phyloP scores from a whole-genome alignment of 2,113 vertebrate genomes.

The Anhinga anhinga region DNA sequence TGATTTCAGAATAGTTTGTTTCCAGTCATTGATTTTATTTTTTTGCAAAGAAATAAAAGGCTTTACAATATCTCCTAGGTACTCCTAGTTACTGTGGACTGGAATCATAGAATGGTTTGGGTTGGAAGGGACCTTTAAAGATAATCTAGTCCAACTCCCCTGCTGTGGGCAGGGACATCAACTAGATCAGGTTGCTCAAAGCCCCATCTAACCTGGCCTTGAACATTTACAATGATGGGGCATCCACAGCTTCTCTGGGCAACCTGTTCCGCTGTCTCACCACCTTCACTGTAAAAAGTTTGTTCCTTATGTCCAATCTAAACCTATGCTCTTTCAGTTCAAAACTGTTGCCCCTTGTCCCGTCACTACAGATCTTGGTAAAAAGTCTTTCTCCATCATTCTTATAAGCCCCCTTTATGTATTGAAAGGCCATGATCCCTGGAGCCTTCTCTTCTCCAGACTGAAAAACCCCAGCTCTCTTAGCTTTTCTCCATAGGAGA shows the following conservation, averaged over 20 bases:
- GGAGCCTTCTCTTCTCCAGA: neutral
- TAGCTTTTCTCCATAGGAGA: neutral
- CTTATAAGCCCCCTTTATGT: neutral
- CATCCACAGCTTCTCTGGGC: neutral
- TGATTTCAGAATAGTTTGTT: neutral
- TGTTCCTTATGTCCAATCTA: neutral
- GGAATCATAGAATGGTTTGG: neutral
- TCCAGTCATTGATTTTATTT: neutral
- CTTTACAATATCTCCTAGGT: neutral
- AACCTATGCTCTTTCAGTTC: neutral
- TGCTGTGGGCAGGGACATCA: neutral
- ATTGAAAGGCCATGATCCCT: accelerated
- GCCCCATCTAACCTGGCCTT: neutral
- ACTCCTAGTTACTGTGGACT: neutral
- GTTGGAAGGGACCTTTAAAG: neutral
- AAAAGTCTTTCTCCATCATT: neutral
- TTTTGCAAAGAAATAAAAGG: neutral
- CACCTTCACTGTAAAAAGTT: neutral
- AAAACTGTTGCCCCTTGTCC: neutral
- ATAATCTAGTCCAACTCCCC: neutral
- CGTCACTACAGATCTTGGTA: neutral
- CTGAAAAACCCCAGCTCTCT: neutral
- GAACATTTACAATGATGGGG: neutral
- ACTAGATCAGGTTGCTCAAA: neutral
- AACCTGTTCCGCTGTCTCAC: neutral